These are phyloP conservation scores for Antheraea assamensis DNA, from an alignment of 2,888 invertebrate species.

Conservation along the genomic window DNA sequence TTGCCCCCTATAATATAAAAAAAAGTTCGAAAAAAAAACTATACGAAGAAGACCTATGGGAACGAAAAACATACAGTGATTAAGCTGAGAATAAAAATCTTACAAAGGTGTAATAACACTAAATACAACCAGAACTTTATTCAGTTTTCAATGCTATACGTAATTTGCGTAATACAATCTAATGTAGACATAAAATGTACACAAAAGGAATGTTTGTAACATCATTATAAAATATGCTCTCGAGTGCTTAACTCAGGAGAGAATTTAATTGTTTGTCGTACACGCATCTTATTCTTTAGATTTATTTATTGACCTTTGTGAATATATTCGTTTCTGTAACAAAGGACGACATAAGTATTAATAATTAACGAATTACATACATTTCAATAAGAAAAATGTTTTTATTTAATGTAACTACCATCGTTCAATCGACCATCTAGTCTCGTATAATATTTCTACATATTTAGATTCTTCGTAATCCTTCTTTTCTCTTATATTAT, in stretches of 20 bases:
- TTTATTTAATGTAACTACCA: too few relatives aligned
- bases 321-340: not conserved
- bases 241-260: not conserved
- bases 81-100: not conserved
- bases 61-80: not conserved
- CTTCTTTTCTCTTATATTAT: not conserved
- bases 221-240: conserved; percentile 1
- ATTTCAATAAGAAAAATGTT: not conserved
- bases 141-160: not conserved
- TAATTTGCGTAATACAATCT: conserved; percentile 3
- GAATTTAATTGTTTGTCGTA: conserved; percentile 3
- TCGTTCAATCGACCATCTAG: too few relatives aligned
- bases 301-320: not conserved
- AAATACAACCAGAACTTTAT: not conserved
- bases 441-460: not conserved
- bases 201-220: conserved; percentile 7
- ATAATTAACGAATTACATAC: not conserved
- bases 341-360: not conserved
- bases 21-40: too few relatives aligned
- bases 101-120: not conserved
- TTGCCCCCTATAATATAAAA: too few relatives aligned
- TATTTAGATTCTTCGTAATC: not conserved
- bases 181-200: conserved; percentile 12
- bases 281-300: not conserved
- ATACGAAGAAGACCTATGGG: not conserved